Evolutionary conservation across 2,888 invertebrate species (phyloP).

Genomic region (Leptothorax acervorum): DNA sequence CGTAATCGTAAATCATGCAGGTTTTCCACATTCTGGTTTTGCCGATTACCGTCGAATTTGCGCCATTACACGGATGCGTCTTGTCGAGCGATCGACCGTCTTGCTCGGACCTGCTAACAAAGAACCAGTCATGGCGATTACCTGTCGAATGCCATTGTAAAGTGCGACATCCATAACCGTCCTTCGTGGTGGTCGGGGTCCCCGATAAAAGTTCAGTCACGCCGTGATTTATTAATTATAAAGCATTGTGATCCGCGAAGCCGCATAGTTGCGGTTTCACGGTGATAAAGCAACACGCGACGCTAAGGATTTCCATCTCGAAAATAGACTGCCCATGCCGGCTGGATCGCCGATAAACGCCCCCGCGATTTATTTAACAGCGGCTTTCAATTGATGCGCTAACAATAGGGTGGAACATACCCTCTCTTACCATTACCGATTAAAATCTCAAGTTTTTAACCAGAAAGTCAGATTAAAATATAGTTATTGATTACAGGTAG

Average conservation of each 20-base stretch:
- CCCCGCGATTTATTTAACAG: constrained; percentile 48
- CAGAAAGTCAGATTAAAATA: neutral
- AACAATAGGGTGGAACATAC: neutral
- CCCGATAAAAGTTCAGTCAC: constrained; percentile 54
- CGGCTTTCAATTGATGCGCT: constrained; percentile 17
- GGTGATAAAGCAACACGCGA: constrained; percentile 50
- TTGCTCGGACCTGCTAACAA: constrained; percentile 37
- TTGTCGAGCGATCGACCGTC: constrained; percentile 58
- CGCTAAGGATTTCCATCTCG: constrained; percentile 49
- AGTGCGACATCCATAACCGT: constrained; percentile 61
- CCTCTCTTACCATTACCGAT: neutral
- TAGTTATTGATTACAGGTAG: neutral
- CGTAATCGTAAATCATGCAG: neutral
- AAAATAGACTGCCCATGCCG: constrained; percentile 30
- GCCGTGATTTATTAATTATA: constrained; percentile 56
- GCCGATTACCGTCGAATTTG: constrained; percentile 28
- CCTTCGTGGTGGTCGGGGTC: constrained; percentile 51
- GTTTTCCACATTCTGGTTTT: constrained; percentile 9
- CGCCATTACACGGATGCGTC: constrained; percentile 17
- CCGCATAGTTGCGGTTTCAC: constrained; percentile 53
- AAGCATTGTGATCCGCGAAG: constrained; percentile 57
- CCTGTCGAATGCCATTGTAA: constrained; percentile 51
- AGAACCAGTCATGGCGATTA: constrained; percentile 63
- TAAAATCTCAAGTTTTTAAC: neutral
- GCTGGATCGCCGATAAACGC: constrained; percentile 37